Evolutionary conservation across 2,888 invertebrate species (phyloP), one percentile per base, ranked within the genome.

Genomic region (Hyposoter dolosus): DNA sequence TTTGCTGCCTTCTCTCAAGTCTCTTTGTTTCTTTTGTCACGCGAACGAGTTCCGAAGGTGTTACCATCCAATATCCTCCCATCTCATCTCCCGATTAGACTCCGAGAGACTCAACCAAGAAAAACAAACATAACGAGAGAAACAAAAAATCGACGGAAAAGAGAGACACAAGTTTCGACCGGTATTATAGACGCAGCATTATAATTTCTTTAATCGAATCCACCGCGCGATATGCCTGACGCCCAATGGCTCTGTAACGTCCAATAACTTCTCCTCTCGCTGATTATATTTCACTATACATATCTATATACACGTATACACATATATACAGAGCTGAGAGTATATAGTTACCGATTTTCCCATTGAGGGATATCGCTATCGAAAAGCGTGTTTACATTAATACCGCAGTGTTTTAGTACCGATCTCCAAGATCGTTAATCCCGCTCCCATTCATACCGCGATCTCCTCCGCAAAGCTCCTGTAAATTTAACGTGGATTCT

Each of bases 341-440:
- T 69, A 71, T 79, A 53, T 23, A 28, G 71, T 74, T 28, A 68
- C 82, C 56, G 74, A 72, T 65, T 82, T 77, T 82, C 75, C 12
- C 69, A 82, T 76, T 76, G 76, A 90, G 90, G 91, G 91, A 90
- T 94, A 94, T 93, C 93, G 93, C 92, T 94, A 94, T 94, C 93
- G 91, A 92, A 93, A 93, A 63, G 93, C 93, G 93, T 93, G 86
- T 94, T 93, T 93, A 94, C 94, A 94, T 93, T 93, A 93, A 93
- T 93, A 93, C 94, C 91, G 91, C 90, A 92, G 93, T 93, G 93
- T 93, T 93, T 93, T 91, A 93, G 91, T 92, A 90, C 92, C 93
- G 93, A 93, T 93, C 92, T 93, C 92, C 91, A 28, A 89, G 40
- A 91, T 92, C 92, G 92, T 93, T 93, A 93, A 93, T 92, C 93